Percentiles rank a stretch among this genome's conserved stretches.
phyloP scores from a whole-genome alignment of 2,113 vertebrate species.

The Hyperopisus bebe region DNA sequence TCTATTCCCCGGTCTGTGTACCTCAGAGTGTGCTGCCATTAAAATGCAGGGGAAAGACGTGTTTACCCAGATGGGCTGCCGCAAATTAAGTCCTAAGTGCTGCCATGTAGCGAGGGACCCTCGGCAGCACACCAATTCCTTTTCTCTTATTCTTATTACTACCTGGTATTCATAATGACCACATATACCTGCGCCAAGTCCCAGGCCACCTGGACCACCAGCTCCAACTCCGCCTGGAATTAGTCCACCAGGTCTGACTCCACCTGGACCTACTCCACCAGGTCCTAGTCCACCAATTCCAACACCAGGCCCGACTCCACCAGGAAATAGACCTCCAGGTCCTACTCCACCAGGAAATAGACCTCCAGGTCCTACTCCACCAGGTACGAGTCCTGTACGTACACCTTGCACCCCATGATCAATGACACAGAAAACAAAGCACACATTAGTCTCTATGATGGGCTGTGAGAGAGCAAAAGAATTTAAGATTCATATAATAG shows the following conservation, averaged over 20 bases:
- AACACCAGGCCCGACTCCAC: too few relatives aligned
- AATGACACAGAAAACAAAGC: not conserved
- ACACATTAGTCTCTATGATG: not conserved
- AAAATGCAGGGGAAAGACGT: too few relatives aligned
- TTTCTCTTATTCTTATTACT: too few relatives aligned
- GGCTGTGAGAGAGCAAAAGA: not conserved
- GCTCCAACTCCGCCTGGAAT: constrained; percentile 11
- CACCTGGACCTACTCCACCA: not conserved
- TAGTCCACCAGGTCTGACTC: constrained; percentile 5
- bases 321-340: too few relatives aligned
- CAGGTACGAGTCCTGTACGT: not conserved
- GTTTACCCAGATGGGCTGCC: too few relatives aligned
- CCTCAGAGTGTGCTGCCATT: too few relatives aligned
- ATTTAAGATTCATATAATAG: not conserved
- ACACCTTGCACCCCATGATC: not conserved
- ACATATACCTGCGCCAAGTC: not conserved
- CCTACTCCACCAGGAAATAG: constrained; percentile 26
- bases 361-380: not conserved
- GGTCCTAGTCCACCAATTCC: not conserved
- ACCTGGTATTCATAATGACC: not conserved
- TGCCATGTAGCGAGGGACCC: too few relatives aligned
- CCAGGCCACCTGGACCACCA: constrained; percentile 11
- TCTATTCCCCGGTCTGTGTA: not conserved
- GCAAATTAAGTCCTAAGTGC: too few relatives aligned
- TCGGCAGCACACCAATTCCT: too few relatives aligned